Base-by-base conservation (phyloP, 2,888 invertebrate species). In the Eupithecia abbreviata region DNA sequence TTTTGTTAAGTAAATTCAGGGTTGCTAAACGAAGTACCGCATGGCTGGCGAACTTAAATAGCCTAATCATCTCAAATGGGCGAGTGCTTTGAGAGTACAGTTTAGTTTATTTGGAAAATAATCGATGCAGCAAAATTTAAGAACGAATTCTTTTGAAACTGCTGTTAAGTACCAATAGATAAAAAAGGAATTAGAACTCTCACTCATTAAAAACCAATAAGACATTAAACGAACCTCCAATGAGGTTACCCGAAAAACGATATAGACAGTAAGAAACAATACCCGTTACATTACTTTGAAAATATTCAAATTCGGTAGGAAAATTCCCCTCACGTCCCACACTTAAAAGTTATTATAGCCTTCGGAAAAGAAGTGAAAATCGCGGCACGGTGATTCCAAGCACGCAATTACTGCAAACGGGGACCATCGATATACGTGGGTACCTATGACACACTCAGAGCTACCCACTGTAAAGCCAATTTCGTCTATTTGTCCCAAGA, bases 401-500 rank as follows among this genome's bases (percentile, higher is more conserved):
- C 82, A 83, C 80, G 80, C 71, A 76, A 77, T 82, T 78, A 78
- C 80, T 79, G 80, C 79, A 79, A 80, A 79, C 65, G 76, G 75
- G 68, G 70, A 78, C 81, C 78, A 79, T 79, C 79, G 79, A 81
- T 82, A 79, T 75, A 49, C 73, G 68, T 18, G 18, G 55, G 18
- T 62, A 10, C 30, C 62, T 71, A 71, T 70, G 73, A 77, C 71
- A 75, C 70, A 75, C 74, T 73, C 69, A 72, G 75, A 71, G 75
- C 49, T 77, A 75, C 73, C 78, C 79, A 80, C 77, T 78, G 79
- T 78, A 74, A 30, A 75, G 77, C 83, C 88, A 87, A 89, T 89
- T 87, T 86, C 86, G 85, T 86, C 84, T 87, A 89, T 89, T 83
- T 85, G 86, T 89, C 89, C 88, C 88, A 81, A 83, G 88, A 82